Evolutionary conservation across 2,113 vertebrate genomes (phyloP).

Genomic region (Anolis carolinensis): DNA sequence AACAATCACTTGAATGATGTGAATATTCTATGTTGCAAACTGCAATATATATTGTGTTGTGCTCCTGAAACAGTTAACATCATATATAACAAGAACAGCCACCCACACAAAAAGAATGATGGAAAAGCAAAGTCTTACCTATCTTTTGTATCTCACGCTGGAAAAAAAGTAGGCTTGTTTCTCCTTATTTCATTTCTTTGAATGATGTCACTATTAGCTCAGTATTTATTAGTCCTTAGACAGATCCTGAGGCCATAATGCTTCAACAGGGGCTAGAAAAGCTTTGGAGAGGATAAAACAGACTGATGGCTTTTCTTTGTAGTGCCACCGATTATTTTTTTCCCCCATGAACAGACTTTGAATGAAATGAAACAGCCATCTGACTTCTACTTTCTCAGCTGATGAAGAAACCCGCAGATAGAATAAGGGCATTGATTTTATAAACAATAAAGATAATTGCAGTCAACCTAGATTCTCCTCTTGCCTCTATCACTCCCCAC

Average conservation of each 20-base stretch:
- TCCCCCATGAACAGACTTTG: background rate
- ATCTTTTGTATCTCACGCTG: conserved; percentile 11
- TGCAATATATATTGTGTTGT: conserved; percentile 7
- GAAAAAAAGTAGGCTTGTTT: conserved; percentile 6
- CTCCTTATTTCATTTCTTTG: conserved; percentile 20
- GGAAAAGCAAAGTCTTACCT: conserved; percentile 27
- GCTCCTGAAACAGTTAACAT: background rate
- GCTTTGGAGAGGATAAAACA: conserved; percentile 5
- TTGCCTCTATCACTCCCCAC: background rate
- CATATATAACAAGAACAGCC: conserved; percentile 23
- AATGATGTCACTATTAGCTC: conserved; percentile 18
- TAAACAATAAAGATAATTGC: conserved; percentile 37
- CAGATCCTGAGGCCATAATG: conserved; percentile 14
- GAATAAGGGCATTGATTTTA: conserved; percentile 32
- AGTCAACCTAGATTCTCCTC: conserved; percentile 42
- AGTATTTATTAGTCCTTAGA: conserved; percentile 50
- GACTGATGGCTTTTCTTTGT: conserved; percentile 21
- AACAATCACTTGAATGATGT: conserved; percentile 18
- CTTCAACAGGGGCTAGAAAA: conserved; percentile 38
- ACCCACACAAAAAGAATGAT: background rate
- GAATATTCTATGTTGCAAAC: conserved; percentile 21
- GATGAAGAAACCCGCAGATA: conserved; percentile 26
- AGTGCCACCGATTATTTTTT: conserved; percentile 41
- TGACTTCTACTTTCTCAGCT: conserved; percentile 11
- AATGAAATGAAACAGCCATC: conserved; percentile 34